phyloP scores from a whole-genome alignment of 92 coral and sea anemone species.

The Epizoanthus stellaris region DNA sequence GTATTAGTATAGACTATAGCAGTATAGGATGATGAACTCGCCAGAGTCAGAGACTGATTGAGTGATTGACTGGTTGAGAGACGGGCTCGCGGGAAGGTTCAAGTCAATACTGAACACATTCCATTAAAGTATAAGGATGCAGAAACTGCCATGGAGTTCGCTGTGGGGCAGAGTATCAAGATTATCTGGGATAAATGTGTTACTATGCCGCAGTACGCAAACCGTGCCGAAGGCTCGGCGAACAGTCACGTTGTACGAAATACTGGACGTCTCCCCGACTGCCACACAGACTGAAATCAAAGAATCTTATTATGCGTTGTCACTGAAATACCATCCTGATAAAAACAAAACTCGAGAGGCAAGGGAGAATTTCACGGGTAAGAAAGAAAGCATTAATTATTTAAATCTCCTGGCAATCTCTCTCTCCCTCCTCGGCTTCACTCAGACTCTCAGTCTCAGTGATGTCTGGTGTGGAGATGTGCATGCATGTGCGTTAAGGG shows the following conservation, averaged over 20 bases:
- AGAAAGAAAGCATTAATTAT: neutral
- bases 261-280: constrained; percentile 76
- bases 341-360: constrained; percentile 61
- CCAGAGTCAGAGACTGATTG: no score
- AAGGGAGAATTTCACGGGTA: constrained; percentile 79
- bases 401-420: no score
- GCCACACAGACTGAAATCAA: constrained; percentile 93
- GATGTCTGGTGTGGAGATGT: no score
- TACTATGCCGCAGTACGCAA: neutral
- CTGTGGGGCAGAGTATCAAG: neutral
- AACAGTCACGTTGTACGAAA: constrained; percentile 68
- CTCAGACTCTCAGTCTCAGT: no score
- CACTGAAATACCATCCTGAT: constrained; percentile 90
- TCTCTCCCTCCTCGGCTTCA: no score
- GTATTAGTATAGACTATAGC: no score
- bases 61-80: no score
- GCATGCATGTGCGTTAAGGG: no score
- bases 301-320: constrained; percentile 83
- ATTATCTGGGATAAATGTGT: neutral
- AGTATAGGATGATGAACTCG: no score
- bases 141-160: neutral
- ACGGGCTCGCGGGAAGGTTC: neutral
- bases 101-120: neutral
- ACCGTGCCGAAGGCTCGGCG: constrained; percentile 24
- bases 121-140: neutral